These are phyloP conservation scores for Piaya cayana DNA, from an alignment of 2,113 vertebrate species.

Conservation along the genomic window DNA sequence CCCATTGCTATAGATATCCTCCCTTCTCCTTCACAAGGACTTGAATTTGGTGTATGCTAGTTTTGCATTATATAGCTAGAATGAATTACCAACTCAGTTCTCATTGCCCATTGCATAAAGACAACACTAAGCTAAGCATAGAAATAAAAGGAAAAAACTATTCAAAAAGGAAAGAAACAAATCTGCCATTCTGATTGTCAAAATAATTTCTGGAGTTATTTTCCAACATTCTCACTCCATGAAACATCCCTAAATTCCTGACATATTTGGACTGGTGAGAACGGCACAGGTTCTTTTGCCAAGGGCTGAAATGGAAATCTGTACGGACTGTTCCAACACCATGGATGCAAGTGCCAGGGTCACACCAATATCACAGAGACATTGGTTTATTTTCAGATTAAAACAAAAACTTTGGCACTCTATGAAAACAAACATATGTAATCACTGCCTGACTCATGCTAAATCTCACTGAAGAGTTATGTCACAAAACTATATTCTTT, in stretches of 20 bases:
- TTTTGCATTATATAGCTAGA: background rate
- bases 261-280: background rate
- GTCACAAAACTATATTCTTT: background rate
- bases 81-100: background rate
- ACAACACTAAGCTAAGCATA: background rate
- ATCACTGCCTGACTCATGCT: background rate
- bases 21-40: background rate
- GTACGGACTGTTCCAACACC: constrained; percentile 2
- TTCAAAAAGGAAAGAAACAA: background rate
- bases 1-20: background rate
- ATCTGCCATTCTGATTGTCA: background rate
- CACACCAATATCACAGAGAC: background rate
- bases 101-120: background rate
- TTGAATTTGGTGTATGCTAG: background rate
- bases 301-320: constrained; percentile 39
- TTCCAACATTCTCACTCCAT: background rate
- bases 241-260: background rate
- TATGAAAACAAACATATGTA: background rate
- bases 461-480: background rate
- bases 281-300: background rate
- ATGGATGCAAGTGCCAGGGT: background rate
- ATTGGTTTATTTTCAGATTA: constrained; percentile 3
- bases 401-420: constrained; percentile 11
- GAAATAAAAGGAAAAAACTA: background rate
- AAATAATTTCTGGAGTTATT: background rate